Percentiles rank a stretch among this genome's conserved stretches.
Conservation (phyloP, 2,113 vertebrate genomes). For the Galeopterus variegatus region DNA sequence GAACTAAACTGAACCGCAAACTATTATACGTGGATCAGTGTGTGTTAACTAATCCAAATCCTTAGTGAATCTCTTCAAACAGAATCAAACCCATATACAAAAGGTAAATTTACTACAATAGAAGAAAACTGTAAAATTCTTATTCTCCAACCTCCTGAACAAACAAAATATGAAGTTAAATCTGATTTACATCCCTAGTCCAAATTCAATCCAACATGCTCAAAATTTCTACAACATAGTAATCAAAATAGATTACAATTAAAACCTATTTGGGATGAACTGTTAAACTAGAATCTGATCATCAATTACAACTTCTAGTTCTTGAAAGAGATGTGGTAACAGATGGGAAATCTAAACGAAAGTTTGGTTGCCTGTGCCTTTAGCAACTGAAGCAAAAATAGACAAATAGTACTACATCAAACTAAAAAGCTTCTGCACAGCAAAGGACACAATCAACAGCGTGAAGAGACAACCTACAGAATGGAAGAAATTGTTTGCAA, state of each 20-base stretch:
- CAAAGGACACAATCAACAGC: no score
- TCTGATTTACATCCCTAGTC: neutral
- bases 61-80: neutral
- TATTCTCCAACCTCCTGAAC: neutral
- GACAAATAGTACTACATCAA: no score
- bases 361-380: neutral
- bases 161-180: neutral
- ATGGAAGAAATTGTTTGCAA: no score
- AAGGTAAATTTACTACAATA: constrained; percentile 6
- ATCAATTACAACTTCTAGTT: neutral
- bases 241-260: constrained; percentile 6
- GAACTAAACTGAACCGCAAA: neutral
- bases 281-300: neutral
- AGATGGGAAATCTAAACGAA: neutral
- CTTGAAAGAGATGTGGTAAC: neutral
- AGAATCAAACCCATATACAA: neutral
- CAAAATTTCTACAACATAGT: neutral
- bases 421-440: no score
- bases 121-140: neutral
- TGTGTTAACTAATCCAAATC: neutral
- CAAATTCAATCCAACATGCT: neutral
- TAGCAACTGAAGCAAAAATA: no score
- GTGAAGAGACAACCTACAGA: no score
- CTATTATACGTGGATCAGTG: neutral
- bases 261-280: neutral